Evolutionary conservation across 2,888 invertebrate species (phyloP).

Genomic region (Drosophila prolongata): DNA sequence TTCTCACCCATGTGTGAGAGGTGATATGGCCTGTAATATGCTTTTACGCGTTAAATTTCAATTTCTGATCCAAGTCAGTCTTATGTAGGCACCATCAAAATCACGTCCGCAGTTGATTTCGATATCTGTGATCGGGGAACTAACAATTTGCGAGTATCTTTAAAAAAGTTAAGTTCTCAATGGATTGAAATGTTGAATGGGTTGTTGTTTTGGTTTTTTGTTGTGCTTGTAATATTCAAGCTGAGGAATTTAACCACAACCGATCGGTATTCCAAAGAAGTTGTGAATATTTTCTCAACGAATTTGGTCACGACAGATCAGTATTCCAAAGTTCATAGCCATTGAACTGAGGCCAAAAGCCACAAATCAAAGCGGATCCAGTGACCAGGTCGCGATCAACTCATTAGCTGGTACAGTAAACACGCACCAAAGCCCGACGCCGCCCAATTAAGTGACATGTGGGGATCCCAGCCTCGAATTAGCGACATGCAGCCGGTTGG

Average conservation of each 20-base stretch:
- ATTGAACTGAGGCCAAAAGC: slow-evolving; percentile 53
- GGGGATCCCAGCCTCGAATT: slow-evolving; percentile 57
- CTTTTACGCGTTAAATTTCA: slow-evolving; percentile 56
- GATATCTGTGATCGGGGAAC: slow-evolving; percentile 7
- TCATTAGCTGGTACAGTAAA: slow-evolving; percentile 61
- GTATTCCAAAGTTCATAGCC: slow-evolving; percentile 42
- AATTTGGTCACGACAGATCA: neutral
- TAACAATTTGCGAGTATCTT: slow-evolving; percentile 12
- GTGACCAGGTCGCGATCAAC: slow-evolving; percentile 16
- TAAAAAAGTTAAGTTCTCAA: slow-evolving; percentile 5
- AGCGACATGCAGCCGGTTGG: slow-evolving; percentile 46
- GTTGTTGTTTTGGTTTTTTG: no score
- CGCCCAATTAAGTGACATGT: slow-evolving; percentile 41
- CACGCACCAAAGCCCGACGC: slow-evolving; percentile 37
- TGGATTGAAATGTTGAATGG: neutral
- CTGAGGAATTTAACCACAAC: neutral
- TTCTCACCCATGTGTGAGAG: slow-evolving; percentile 22
- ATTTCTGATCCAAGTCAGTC: slow-evolving; percentile 19
- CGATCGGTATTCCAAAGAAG: slow-evolving; percentile 30
- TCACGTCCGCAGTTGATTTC: slow-evolving; percentile 29
- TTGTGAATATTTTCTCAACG: no score
- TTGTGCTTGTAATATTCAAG: neutral
- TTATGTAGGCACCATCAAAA: slow-evolving; percentile 9
- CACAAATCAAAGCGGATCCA: slow-evolving; percentile 35
- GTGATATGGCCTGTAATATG: slow-evolving; percentile 10